A percentile compares a stretch with the other conserved stretches of the same genome.
Evolutionary conservation across 23 tunicate genomes (phyloP).

Genomic region (Corella eumyota): DNA sequence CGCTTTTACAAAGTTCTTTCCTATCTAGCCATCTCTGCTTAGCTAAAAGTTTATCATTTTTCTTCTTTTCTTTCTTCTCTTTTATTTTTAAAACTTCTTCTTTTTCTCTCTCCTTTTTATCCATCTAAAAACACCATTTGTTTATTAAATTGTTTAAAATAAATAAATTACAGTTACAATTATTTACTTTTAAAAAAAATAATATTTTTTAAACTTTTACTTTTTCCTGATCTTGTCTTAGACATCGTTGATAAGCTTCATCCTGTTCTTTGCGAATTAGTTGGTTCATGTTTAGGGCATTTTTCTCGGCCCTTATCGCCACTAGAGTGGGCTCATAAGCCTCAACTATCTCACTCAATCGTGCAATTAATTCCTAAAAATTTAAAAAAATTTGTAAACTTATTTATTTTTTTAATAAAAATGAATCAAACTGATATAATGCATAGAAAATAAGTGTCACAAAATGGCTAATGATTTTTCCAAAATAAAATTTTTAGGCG

Average conservation of each 20-base stretch:
- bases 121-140: constrained; percentile 34
- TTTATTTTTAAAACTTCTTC: constrained; percentile 20
- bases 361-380: constrained; percentile 43
- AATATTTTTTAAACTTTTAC: constrained; percentile 2
- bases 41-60: constrained; percentile 28
- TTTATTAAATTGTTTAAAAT: not conserved
- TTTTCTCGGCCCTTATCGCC: constrained; percentile 58
- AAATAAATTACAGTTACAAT: not conserved
- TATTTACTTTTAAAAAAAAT: not conserved
- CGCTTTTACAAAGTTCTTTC: constrained; percentile 45
- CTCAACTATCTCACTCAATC: constrained; percentile 36
- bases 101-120: constrained; percentile 41
- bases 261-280: constrained; percentile 71
- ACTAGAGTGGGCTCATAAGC: constrained; percentile 55
- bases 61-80: constrained; percentile 22
- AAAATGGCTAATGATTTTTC: too few species aligned
- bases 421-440: too few species aligned
- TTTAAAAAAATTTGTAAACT: too few species aligned
- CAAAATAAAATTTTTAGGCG: too few species aligned
- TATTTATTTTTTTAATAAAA: too few species aligned
- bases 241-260: constrained; percentile 49
- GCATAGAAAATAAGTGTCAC: too few species aligned
- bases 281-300: constrained; percentile 52
- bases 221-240: constrained; percentile 55
- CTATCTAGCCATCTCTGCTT: constrained; percentile 22